Base-by-base conservation (phyloP, 1,140 invertebrate species). In the Phymorhynchus buccinoides region DNA sequence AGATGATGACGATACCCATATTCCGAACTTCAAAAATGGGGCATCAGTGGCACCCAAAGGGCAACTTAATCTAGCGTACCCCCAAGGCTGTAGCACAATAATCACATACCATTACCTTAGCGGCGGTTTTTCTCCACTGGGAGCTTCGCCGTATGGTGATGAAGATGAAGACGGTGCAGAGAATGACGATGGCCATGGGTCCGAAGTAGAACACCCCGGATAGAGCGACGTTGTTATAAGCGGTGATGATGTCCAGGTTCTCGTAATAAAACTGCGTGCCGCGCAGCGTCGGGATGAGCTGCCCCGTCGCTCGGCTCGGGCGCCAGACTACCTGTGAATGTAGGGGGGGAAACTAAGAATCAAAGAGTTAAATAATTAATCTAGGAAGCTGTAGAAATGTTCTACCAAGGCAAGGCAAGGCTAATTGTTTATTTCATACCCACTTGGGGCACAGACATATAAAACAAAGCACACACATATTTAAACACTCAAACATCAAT, bases 131-230 rank as follows among this genome's bases (percentile, higher is more conserved):
- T 32, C 83, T 87, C 66, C 85, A 73, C 56, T 52, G 83, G 16
- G 48, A 18, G 18, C 62, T 85, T 62, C 86, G 87, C 37, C 81
- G 66, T 9, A 89, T 35, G 22, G 71, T 75, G 12, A 86, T 12
- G 27, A 88, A 75, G 62, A 89, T 87, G 27, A 80, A 73, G 16
- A 81, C 62, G 66, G 88, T 89, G 18, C 86, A 48, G 32, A 86
- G 32, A 22, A 87, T 71, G 0, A 87, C 78, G 7, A 87, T n/a
- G 16, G 85, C 4, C 9, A 88, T 86, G 0, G 88, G 88, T 4
- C 85, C 85, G 80, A 88, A 86, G 6, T 86, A 81, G 66, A 88
- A 89, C 3, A 85, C 48, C 30, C 79, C 79, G 0, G 42, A 52
- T 9, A 80, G 79, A 48, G 48, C 44, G 79, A 88, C 80, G 68